A percentile compares a stretch with the other conserved stretches of the same genome.
Evolutionary conservation across 2,113 vertebrate genomes (phyloP).

Genomic region (Buteo buteo): DNA sequence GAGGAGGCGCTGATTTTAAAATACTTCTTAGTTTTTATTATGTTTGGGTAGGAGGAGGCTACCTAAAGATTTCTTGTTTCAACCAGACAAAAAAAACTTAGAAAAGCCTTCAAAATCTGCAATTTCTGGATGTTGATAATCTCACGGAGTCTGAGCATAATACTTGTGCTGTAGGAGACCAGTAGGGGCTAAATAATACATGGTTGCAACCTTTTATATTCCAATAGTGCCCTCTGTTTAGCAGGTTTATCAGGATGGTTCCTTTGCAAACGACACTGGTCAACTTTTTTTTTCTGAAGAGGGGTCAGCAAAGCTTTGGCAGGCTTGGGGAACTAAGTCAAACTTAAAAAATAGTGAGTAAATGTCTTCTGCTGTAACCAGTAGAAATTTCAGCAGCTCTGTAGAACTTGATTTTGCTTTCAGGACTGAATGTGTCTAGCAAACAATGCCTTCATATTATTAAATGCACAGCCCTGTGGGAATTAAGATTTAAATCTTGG

Average conservation of each 20-base stretch:
- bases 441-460: not conserved
- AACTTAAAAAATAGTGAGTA: not conserved
- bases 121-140: not conserved
- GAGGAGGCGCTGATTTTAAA: not conserved
- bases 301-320: not conserved
- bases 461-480: not conserved
- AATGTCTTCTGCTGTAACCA: not conserved
- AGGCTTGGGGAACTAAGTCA: not conserved
- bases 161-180: not conserved
- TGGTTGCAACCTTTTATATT: not conserved
- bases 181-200: not conserved
- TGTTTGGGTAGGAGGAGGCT: not conserved
- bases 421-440: not conserved
- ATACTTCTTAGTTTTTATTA: not conserved
- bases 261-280: not conserved
- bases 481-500: not conserved
- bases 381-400: not conserved
- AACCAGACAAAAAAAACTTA: not conserved
- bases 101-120: not conserved
- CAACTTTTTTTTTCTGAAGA: not conserved
- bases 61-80: not conserved
- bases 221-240: not conserved
- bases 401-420: not conserved
- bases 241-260: not conserved
- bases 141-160: not conserved